Evolutionary conservation across 2,113 vertebrate species (phyloP).

Genomic region (Anoura caudifer): DNA sequence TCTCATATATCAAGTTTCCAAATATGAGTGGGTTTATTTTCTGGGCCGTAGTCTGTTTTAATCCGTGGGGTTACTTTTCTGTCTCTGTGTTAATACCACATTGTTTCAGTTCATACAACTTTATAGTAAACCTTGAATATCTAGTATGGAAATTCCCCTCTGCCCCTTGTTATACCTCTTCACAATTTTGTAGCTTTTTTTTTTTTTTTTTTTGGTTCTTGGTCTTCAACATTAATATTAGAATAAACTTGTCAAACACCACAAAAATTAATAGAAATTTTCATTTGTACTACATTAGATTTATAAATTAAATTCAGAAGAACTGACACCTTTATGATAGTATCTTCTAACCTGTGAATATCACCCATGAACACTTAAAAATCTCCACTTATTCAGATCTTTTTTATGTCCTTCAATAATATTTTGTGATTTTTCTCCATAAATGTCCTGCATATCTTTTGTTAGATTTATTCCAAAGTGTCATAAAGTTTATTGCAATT

Average conservation of each 20-base stretch:
- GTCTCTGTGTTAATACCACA: not conserved
- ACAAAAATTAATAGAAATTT: constrained; percentile 18
- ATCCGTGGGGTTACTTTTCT: not conserved
- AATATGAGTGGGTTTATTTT: not conserved
- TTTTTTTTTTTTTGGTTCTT: not conserved
- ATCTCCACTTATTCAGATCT: constrained; percentile 36
- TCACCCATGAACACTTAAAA: constrained; percentile 23
- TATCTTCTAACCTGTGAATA: constrained; percentile 28
- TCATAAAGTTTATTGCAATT: not conserved
- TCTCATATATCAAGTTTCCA: constrained; percentile 31
- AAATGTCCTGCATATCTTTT: not conserved
- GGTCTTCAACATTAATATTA: constrained; percentile 29
- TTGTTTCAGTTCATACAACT: not conserved
- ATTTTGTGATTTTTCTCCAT: constrained; percentile 43
- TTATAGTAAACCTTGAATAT: not conserved
- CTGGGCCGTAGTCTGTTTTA: not conserved
- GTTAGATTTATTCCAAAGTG: constrained; percentile 38
- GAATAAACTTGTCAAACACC: constrained; percentile 23
- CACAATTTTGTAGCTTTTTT: not conserved
- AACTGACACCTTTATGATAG: constrained; percentile 34
- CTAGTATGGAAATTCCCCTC: not conserved
- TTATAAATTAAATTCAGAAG: constrained; percentile 50
- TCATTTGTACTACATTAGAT: constrained; percentile 40
- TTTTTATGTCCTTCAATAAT: constrained; percentile 50
- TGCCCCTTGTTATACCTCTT: not conserved